Conservation (phyloP, 2,113 vertebrate genomes). For the Thinocorus orbignyianus region DNA sequence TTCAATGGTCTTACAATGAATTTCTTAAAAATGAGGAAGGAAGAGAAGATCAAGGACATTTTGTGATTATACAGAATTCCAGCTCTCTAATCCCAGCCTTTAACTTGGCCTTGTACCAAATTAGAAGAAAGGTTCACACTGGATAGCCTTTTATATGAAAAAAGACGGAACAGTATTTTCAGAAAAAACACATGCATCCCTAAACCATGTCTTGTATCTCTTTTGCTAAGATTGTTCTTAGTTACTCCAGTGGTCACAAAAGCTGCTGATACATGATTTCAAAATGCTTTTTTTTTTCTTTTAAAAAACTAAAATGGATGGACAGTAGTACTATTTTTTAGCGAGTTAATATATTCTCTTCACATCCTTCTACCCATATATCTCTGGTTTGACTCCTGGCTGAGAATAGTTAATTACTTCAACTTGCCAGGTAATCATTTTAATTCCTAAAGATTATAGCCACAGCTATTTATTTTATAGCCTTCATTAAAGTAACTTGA, state of each 20-base stretch:
- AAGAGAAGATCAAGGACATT: neutral
- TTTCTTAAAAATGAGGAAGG: neutral
- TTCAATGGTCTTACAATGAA: neutral
- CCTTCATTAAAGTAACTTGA: slow-evolving; percentile 61
- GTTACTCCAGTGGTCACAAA: neutral
- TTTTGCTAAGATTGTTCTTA: neutral
- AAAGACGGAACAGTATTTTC: neutral
- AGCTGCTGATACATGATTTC: neutral
- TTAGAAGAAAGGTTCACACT: neutral
- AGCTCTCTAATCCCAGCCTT: neutral
- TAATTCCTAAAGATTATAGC: slow-evolving; percentile 56
- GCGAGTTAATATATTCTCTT: slow-evolving; percentile 46
- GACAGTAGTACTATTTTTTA: neutral
- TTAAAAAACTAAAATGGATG: neutral
- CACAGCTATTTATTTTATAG: slow-evolving; percentile 57
- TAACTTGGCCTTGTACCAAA: neutral
- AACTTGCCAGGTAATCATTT: slow-evolving; percentile 63
- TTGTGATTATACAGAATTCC: neutral
- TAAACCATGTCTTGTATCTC: neutral
- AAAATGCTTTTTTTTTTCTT: neutral
- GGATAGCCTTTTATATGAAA: neutral
- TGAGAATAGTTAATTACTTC: slow-evolving; percentile 62
- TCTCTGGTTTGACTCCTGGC: slow-evolving; percentile 36
- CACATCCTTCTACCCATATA: neutral
- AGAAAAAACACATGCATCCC: neutral